Conservation (phyloP, 2,888 invertebrate species). For the Cacoxenus indagator region DNA sequence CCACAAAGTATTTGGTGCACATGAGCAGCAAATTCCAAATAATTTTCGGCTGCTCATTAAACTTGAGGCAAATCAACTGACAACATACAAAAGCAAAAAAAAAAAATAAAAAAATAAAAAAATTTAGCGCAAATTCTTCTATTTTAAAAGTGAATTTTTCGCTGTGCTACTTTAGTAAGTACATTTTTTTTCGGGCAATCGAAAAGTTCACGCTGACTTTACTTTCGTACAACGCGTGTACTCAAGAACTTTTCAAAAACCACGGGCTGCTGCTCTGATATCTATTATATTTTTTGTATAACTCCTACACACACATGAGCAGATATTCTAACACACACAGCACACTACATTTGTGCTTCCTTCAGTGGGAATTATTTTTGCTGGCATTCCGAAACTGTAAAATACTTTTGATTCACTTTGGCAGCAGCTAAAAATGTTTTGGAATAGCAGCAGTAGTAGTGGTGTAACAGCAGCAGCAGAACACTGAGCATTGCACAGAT, state of each 20-base stretch:
- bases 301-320: not conserved
- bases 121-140: conserved; percentile 1
- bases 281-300: too few relatives aligned
- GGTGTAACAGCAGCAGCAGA: conserved; percentile 48
- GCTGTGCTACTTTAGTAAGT: conserved; percentile 35
- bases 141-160: conserved; percentile 10
- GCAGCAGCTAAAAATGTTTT: conserved; percentile 11
- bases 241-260: too few relatives aligned
- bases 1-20: too few relatives aligned
- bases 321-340: not conserved
- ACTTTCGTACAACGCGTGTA: too few relatives aligned
- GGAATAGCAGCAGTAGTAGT: not conserved
- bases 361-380: conserved; percentile 55
- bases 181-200: too few relatives aligned
- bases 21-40: too few relatives aligned
- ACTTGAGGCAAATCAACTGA: conserved; percentile 5
- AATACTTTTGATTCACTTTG: conserved; percentile 46
- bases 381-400: conserved; percentile 59
- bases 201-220: too few relatives aligned
- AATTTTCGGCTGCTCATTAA: conserved; percentile 13
- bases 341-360: not conserved
- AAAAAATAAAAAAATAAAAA: too few relatives aligned
- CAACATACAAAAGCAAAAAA: too few relatives aligned
- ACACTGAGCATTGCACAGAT: conserved; percentile 26
- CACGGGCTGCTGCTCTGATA: too few relatives aligned